Conservation (phyloP, 2,888 invertebrate species). For the Thereva nobilitata region DNA sequence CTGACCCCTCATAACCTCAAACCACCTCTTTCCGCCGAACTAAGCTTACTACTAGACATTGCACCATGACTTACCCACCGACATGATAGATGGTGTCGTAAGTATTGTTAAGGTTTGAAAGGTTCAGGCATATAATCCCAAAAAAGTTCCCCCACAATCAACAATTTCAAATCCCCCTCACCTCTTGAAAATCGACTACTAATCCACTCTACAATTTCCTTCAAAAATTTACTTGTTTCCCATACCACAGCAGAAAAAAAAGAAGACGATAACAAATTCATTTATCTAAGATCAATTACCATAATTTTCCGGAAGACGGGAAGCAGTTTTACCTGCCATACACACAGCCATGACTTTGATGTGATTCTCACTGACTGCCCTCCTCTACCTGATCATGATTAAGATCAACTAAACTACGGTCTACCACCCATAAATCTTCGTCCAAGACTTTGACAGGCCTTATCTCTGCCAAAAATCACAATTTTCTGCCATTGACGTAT, state of each 20-base stretch:
- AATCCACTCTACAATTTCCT: neutral
- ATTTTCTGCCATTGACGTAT: slow-evolving; percentile 12
- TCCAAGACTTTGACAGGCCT: slow-evolving; percentile 19
- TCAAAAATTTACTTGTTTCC: slow-evolving; percentile 8
- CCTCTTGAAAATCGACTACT: no score
- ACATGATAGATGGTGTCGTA: no score
- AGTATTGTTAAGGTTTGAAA: no score
- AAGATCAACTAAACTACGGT: slow-evolving; percentile 10
- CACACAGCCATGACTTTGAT: no score
- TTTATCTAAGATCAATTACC: neutral
- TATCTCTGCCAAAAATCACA: slow-evolving; percentile 16
- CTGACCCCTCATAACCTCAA: no score
- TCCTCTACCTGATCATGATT: slow-evolving; percentile 1
- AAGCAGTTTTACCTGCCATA: slow-evolving; percentile 9
- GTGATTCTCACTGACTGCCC: slow-evolving; percentile 20
- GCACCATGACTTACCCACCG: no score
- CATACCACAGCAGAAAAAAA: slow-evolving; percentile 15
- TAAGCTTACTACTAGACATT: no score
- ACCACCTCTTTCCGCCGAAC: no score
- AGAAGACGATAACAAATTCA: neutral
- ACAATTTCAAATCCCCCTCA: no score
- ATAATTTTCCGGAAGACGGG: slow-evolving; percentile 32
- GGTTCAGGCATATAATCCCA: no score
- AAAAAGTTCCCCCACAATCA: no score
- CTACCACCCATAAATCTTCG: slow-evolving; percentile 22